Conservation (phyloP, 2,113 vertebrate genomes). For the Eretmochelys imbricata region DNA sequence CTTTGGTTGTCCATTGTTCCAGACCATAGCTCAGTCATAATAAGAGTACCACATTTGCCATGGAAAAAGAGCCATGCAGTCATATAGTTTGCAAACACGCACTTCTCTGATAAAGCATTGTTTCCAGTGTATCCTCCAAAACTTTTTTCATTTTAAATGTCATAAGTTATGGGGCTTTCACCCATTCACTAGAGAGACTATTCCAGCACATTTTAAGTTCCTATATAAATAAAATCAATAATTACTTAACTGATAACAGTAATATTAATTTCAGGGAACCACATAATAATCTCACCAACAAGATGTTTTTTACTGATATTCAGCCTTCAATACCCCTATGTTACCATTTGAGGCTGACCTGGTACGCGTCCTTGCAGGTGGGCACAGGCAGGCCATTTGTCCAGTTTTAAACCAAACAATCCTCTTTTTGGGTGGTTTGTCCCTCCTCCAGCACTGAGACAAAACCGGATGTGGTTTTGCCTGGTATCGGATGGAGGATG, state of each 20-base stretch:
- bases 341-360: no score
- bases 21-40: fast-evolving
- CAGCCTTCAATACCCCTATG: neutral
- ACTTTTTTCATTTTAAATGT: neutral
- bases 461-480: no score
- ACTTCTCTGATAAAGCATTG: neutral
- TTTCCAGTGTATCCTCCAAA: neutral
- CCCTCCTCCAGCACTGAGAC: no score
- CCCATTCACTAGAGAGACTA: neutral
- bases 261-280: neutral
- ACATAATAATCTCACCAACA: neutral
- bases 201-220: neutral
- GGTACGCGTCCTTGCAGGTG: no score
- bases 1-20: neutral
- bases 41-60: neutral
- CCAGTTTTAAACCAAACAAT: no score
- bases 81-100: neutral
- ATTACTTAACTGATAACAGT: neutral
- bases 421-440: no score
- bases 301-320: neutral
- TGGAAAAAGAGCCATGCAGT: neutral
- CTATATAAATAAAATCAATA: neutral
- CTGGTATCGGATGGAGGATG: no score
- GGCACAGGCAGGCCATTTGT: no score
- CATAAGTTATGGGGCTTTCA: neutral